Conservation (phyloP, 2,888 invertebrate species). For the Athalia rosae region DNA sequence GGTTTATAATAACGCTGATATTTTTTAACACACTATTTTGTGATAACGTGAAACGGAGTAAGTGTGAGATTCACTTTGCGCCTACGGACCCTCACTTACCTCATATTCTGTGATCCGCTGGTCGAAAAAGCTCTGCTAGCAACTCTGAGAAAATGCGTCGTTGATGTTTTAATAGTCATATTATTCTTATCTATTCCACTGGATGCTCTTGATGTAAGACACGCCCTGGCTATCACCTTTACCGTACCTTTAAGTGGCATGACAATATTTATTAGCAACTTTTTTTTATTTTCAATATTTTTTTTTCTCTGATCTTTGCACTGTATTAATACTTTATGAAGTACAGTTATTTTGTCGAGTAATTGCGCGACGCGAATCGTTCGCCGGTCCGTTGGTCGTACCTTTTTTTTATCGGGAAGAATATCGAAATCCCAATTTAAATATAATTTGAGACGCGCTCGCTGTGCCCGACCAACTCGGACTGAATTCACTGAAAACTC, state of each 20-base stretch:
- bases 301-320: not conserved
- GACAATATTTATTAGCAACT: not conserved
- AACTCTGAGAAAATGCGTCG: constrained; percentile 52
- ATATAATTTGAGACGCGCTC: constrained; percentile 40
- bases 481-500: constrained; percentile 53
- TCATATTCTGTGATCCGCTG: constrained; percentile 62
- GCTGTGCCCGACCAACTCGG: constrained; percentile 54
- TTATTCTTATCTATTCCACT: constrained; percentile 40
- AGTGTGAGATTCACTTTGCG: not conserved
- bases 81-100: constrained; percentile 54
- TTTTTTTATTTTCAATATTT: not conserved
- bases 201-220: constrained; percentile 50
- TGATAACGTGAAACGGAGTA: not conserved
- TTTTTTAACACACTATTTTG: too few species aligned
- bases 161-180: constrained; percentile 48
- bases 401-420: too few species aligned
- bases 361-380: too few species aligned
- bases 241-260: constrained; percentile 35
- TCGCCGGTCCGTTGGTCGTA: too few species aligned
- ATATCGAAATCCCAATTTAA: not conserved
- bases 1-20: too few species aligned
- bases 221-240: constrained; percentile 56
- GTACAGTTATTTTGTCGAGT: too few species aligned
- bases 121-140: constrained; percentile 61
- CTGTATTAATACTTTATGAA: too few species aligned